Evolutionary conservation across 2,113 vertebrate genomes (phyloP).

Genomic region (Sylvia atricapilla): DNA sequence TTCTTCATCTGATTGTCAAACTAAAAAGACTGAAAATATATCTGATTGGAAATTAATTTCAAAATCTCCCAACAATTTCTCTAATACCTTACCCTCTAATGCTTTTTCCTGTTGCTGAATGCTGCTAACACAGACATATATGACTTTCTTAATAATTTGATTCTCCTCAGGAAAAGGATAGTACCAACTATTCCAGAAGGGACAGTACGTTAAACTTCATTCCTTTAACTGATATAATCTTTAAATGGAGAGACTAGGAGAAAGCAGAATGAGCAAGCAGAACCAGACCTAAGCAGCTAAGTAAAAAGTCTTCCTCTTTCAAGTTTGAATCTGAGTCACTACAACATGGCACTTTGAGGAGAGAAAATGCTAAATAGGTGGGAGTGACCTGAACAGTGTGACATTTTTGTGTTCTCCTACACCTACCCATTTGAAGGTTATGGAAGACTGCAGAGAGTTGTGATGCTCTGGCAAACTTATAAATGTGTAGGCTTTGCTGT

Average conservation of each 20-base stretch:
- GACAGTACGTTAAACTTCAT: not conserved
- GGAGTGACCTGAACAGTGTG: not conserved
- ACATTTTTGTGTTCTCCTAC: not conserved
- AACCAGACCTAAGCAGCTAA: not conserved
- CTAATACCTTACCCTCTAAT: not conserved
- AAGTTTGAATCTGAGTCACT: not conserved
- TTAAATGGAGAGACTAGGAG: not conserved
- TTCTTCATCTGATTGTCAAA: not conserved
- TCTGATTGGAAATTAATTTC: not conserved
- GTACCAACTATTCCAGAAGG: not conserved
- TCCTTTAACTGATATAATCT: not conserved
- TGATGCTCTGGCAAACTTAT: not conserved
- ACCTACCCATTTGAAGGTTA: not conserved
- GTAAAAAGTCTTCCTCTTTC: not conserved
- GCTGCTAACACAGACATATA: not conserved
- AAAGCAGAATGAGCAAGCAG: not conserved
- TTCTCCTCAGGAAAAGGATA: not conserved
- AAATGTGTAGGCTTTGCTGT: not conserved
- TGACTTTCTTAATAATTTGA: not conserved
- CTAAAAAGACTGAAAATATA: not conserved
- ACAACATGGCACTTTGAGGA: not conserved
- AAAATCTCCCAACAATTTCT: not conserved
- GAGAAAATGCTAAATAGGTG: not conserved
- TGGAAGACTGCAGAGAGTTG: not conserved
- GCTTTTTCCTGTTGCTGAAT: not conserved